These are phyloP conservation scores for Seriola dumerili DNA, from an alignment of 2,113 vertebrate genomes.

Conservation along the genomic window DNA sequence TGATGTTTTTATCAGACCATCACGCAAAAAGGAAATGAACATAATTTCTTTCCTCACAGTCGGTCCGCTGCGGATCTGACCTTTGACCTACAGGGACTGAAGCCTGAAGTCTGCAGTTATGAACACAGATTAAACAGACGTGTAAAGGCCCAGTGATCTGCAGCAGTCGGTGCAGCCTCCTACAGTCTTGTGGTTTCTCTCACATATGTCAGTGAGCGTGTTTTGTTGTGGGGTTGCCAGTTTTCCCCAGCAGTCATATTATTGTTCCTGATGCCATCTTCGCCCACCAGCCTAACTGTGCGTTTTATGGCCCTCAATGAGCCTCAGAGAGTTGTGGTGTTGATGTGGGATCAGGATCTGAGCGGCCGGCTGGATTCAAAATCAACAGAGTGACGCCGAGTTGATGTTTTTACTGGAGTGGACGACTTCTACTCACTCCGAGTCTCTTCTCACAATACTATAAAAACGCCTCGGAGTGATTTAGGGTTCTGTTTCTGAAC, in stretches of 20 bases:
- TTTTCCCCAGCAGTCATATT: constrained; percentile 27
- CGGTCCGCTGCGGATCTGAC: neutral
- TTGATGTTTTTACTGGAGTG: constrained; percentile 49
- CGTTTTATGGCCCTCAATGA: constrained; percentile 15
- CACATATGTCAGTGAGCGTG: neutral
- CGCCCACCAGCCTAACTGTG: constrained; percentile 18
- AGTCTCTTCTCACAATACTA: neutral
- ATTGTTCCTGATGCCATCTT: constrained; percentile 58
- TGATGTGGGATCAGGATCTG: constrained; percentile 48
- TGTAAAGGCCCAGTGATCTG: neutral
- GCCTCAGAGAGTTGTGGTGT: constrained; percentile 30
- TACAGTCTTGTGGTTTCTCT: constrained; percentile 12
- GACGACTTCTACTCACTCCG: neutral
- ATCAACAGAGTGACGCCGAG: constrained; percentile 44
- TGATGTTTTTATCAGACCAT: constrained; percentile 6
- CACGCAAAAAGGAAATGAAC: constrained; percentile 5
- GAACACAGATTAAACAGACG: neutral
- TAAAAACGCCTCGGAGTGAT: neutral
- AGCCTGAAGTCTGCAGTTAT: neutral
- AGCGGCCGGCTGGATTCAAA: constrained; percentile 26
- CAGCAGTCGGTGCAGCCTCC: neutral
- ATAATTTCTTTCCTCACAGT: neutral
- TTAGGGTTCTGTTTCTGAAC: neutral
- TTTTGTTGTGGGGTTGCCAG: neutral
- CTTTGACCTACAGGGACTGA: constrained; percentile 11